These are phyloP conservation scores for Oceanodroma tethys DNA, from an alignment of 2,113 vertebrate species.

Conservation along the genomic window DNA sequence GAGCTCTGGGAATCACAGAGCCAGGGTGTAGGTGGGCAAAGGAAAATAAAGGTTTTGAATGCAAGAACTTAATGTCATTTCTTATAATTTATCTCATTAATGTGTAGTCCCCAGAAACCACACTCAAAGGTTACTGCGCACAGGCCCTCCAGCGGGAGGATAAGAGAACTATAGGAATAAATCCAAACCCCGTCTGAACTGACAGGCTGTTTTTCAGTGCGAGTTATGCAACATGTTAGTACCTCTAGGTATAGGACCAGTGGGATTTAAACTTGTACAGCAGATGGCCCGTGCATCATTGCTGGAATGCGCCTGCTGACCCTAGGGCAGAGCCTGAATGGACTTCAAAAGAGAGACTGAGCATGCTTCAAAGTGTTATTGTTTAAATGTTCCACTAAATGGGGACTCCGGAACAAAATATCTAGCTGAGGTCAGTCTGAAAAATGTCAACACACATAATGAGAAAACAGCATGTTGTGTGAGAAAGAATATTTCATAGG, in stretches of 20 bases:
- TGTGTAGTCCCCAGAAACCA: background rate
- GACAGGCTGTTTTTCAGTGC: slow-evolving; percentile 50
- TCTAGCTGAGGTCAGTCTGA: slow-evolving; percentile 60
- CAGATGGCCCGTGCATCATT: slow-evolving; percentile 58
- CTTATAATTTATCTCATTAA: slow-evolving; percentile 8
- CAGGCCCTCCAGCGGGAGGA: slow-evolving; percentile 24
- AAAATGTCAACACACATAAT: slow-evolving; percentile 63
- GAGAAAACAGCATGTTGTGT: slow-evolving; percentile 53
- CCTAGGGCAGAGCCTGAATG: slow-evolving; percentile 63
- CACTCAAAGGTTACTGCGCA: background rate
- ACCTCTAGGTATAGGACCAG: slow-evolving; percentile 53
- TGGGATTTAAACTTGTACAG: slow-evolving; percentile 62
- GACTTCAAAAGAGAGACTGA: slow-evolving; percentile 65
- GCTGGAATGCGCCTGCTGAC: slow-evolving; percentile 63
- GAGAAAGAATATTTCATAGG: slow-evolving; percentile 44
- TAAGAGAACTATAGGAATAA: slow-evolving; percentile 36
- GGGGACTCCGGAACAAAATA: slow-evolving; percentile 69
- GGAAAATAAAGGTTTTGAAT: background rate
- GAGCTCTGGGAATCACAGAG: background rate
- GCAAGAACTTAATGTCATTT: background rate
- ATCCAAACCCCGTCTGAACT: background rate
- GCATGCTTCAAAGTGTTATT: slow-evolving; percentile 67
- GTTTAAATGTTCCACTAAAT: slow-evolving; percentile 69
- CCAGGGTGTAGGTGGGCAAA: background rate
- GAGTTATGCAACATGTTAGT: slow-evolving; percentile 51